Conservation (phyloP, 2,888 invertebrate genomes). For the Gari tellinella region DNA sequence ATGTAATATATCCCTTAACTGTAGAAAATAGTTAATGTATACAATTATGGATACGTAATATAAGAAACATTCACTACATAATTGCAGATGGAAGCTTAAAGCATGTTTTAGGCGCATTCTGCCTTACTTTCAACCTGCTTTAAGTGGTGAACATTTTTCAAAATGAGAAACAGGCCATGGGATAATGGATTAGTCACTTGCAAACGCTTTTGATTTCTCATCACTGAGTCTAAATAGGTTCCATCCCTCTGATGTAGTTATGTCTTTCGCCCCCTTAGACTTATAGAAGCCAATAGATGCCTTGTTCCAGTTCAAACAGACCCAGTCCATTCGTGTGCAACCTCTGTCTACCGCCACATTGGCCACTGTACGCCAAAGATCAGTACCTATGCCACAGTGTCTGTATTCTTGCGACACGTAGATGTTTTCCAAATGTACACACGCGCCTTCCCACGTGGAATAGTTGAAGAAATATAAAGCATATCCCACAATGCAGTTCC, state of each 20-base stretch:
- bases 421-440: slow-evolving; percentile 93
- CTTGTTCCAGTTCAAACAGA: slow-evolving; percentile 42
- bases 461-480: slow-evolving; percentile 93
- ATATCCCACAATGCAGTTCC: slow-evolving; percentile 88
- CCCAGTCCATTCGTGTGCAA: slow-evolving; percentile 59
- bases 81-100: too few relatives aligned
- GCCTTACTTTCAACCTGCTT: too few relatives aligned
- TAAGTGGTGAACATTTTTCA: too few relatives aligned
- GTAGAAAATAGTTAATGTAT: too few relatives aligned
- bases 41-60: too few relatives aligned
- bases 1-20: too few relatives aligned
- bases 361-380: slow-evolving; percentile 88
- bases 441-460: slow-evolving; percentile 93
- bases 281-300: slow-evolving; percentile 56
- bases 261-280: slow-evolving; percentile 49
- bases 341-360: slow-evolving; percentile 81
- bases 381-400: slow-evolving; percentile 88
- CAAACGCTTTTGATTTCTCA: slow-evolving; percentile 39
- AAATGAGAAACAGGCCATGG: too few relatives aligned
- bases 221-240: slow-evolving; percentile 54
- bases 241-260: slow-evolving; percentile 54
- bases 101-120: too few relatives aligned
- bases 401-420: slow-evolving; percentile 90
- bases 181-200: too few relatives aligned
- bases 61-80: too few relatives aligned